Evolutionary conservation across 2,888 invertebrate genomes (phyloP).

Genomic region (Dusona sp.): DNA sequence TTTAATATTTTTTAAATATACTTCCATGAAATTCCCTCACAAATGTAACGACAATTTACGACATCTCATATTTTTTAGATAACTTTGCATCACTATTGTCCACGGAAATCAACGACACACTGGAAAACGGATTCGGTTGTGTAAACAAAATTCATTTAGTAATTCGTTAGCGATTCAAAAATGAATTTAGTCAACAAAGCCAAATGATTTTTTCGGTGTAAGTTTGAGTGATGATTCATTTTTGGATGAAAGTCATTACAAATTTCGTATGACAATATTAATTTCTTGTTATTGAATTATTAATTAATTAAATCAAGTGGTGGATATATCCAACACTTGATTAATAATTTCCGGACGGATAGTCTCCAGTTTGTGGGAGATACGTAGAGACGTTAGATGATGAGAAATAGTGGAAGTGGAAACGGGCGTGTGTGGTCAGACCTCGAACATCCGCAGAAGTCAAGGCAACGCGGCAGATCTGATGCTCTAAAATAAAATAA

Average conservation of each 20-base stretch:
- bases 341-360: not conserved
- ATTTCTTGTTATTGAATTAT: not conserved
- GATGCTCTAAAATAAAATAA: constrained; percentile 8
- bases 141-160: too few species aligned
- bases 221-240: not conserved
- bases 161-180: too few species aligned
- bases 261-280: not conserved
- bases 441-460: constrained; percentile 56
- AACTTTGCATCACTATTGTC: not conserved
- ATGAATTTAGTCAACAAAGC: too few species aligned
- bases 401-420: constrained; percentile 47
- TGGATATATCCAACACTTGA: constrained; percentile 5
- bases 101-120: not conserved
- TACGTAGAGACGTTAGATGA: not conserved
- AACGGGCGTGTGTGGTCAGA: constrained; percentile 58
- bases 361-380: not conserved
- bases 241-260: not conserved
- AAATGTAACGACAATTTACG: not conserved
- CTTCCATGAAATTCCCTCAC: not conserved
- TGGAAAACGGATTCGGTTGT: too few species aligned
- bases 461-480: constrained; percentile 54
- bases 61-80: not conserved
- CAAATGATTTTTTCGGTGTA: too few species aligned
- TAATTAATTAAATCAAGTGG: not conserved
- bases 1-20: not conserved